Conservation (phyloP, 64 coral and sea anemone genomes). For the Orbicella faveolata region DNA sequence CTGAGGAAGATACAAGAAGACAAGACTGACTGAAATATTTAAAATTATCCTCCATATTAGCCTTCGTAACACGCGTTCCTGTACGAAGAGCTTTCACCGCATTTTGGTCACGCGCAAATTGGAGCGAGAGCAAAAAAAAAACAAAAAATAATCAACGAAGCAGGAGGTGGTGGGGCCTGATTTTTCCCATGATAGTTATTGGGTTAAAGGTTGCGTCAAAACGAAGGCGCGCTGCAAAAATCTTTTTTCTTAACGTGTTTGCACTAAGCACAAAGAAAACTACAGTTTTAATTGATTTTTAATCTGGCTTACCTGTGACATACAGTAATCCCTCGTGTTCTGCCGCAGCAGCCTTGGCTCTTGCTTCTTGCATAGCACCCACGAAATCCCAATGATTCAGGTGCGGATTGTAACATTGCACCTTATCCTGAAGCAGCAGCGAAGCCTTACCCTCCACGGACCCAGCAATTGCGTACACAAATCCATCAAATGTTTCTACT, state of each 20-base stretch:
- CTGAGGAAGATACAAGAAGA: background rate
- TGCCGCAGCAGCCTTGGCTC: slow-evolving; percentile 49
- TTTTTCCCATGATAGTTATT: background rate
- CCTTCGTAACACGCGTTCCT: no score
- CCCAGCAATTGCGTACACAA: slow-evolving; percentile 67
- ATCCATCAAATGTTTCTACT: slow-evolving; percentile 46
- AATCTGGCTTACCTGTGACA: slow-evolving; percentile 38
- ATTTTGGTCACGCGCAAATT: no score
- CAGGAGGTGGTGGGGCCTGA: no score
- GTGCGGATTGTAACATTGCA: slow-evolving; percentile 56
- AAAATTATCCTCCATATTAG: no score
- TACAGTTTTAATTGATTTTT: background rate
- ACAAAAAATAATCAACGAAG: no score
- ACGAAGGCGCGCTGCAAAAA: background rate
- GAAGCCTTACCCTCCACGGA: slow-evolving; percentile 75
- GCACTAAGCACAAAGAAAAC: no score
- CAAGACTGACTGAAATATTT: background rate
- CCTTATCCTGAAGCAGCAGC: slow-evolving; percentile 69
- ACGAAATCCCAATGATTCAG: slow-evolving; percentile 55
- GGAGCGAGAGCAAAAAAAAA: no score
- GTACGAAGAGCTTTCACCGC: no score
- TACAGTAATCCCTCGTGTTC: slow-evolving; percentile 48
- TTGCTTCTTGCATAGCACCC: slow-evolving; percentile 50
- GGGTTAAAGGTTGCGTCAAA: background rate
- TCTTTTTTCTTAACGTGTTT: no score